Evolutionary conservation across 2,797 vertebrate genomes (phyloP).

Genomic region (Melopsittacus undulatus): DNA sequence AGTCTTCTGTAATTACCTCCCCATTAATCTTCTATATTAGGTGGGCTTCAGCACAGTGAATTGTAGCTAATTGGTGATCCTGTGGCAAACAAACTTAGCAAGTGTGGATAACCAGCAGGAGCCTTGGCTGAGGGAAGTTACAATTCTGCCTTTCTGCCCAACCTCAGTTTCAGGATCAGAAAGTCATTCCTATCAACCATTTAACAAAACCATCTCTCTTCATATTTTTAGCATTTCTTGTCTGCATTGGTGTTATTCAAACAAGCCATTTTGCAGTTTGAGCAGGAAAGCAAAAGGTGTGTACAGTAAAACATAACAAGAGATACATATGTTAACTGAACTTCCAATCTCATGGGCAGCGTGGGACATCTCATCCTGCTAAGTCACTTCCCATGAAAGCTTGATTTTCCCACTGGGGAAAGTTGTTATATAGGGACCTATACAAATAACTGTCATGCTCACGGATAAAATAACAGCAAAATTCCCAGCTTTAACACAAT

Average conservation of each 20-base stretch:
- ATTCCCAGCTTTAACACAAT: not conserved
- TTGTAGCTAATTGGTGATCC: not conserved
- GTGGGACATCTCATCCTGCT: not conserved
- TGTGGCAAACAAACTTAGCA: not conserved
- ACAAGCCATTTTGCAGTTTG: not conserved
- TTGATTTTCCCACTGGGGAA: not conserved
- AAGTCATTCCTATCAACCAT: not conserved
- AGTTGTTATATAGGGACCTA: not conserved
- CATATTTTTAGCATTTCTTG: not conserved
- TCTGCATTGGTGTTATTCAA: not conserved
- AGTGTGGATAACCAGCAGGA: fast-evolving
- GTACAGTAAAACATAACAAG: not conserved
- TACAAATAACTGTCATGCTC: not conserved
- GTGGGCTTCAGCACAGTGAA: not conserved
- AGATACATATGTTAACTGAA: not conserved
- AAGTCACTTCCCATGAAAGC: not conserved
- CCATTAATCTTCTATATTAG: not conserved
- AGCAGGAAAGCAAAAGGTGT: not conserved
- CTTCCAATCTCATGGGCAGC: not conserved
- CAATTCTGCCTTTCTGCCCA: not conserved
- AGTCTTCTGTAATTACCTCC: not conserved
- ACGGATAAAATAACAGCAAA: not conserved
- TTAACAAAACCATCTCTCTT: not conserved
- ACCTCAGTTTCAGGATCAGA: not conserved
- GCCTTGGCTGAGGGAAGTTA: not conserved